Evolutionary conservation across 2,888 invertebrate genomes (phyloP).

Genomic region (Saturnia pavonia): DNA sequence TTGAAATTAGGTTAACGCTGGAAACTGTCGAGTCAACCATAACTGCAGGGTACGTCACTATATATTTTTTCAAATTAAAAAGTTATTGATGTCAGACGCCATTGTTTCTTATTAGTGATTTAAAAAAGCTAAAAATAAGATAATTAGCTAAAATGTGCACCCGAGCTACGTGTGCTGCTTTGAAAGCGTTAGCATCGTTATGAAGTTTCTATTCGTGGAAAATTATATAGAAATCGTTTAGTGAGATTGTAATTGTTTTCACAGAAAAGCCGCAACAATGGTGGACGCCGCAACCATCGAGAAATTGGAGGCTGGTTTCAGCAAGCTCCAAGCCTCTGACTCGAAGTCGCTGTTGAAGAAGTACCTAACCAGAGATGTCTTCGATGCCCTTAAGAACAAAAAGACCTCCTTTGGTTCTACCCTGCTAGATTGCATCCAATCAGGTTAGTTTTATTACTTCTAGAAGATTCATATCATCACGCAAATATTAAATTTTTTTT

Average conservation of each 20-base stretch:
- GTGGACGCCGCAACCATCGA: conserved; percentile 95
- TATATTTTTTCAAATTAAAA: conserved; percentile 45
- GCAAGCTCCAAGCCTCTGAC: conserved; percentile 92
- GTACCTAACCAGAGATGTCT: conserved; percentile 94
- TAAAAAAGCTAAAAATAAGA: background rate
- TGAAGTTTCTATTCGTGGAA: conserved; percentile 28
- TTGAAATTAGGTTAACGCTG: conserved; percentile 37
- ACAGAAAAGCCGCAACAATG: conserved; percentile 90
- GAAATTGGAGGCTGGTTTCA: conserved; percentile 95
- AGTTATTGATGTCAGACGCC: conserved; percentile 22
- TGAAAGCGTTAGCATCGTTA: conserved; percentile 70
- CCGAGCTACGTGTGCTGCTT: conserved; percentile 74
- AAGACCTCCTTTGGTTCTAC: conserved; percentile 97
- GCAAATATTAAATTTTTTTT: too few species aligned
- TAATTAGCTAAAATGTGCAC: conserved; percentile 62
- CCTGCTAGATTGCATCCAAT: conserved; percentile 96
- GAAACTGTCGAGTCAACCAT: conserved; percentile 47
- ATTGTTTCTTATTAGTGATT: conserved; percentile 1
- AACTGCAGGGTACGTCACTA: conserved; percentile 62
- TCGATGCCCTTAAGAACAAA: conserved; percentile 95
- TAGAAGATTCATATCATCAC: too few species aligned
- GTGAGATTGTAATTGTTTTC: conserved; percentile 37
- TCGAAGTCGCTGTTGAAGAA: conserved; percentile 98
- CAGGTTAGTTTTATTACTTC: conserved; percentile 90
- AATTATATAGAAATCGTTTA: conserved; percentile 22